Conservation (phyloP, 2,888 invertebrate genomes). For the Lacanobia oleracea region DNA sequence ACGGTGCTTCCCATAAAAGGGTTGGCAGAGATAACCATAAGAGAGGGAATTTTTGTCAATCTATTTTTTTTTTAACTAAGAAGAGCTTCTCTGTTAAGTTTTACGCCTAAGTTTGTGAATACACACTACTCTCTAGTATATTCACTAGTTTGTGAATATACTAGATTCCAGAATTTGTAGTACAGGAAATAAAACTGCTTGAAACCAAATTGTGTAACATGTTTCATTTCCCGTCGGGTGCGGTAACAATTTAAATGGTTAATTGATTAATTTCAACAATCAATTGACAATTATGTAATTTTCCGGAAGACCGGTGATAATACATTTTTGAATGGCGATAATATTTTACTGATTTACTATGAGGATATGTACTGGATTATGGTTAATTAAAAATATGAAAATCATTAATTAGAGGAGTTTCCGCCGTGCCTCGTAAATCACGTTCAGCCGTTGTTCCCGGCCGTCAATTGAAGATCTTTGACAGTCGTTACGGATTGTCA, state of each 20-base stretch:
- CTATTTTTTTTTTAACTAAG: not conserved
- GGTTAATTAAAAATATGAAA: not conserved
- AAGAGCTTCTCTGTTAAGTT: not conserved
- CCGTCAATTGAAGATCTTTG: no score
- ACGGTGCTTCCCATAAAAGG: slow-evolving; percentile 46
- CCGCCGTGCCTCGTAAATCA: no score
- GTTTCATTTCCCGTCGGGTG: slow-evolving; percentile 12
- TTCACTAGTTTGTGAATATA: not conserved
- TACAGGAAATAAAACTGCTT: not conserved
- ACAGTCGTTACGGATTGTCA: no score
- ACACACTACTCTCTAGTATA: not conserved
- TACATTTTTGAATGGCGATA: slow-evolving; percentile 22
- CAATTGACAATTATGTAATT: slow-evolving; percentile 22
- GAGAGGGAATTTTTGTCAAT: not conserved
- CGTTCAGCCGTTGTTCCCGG: no score
- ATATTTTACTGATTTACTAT: slow-evolving; percentile 17
- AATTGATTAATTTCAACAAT: slow-evolving; percentile 34
- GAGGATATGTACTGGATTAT: slow-evolving; percentile 17
- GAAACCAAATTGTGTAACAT: not conserved
- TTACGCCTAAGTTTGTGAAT: no score
- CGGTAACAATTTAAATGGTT: slow-evolving; percentile 8
- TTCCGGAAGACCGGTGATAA: slow-evolving; percentile 36
- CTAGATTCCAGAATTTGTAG: not conserved
- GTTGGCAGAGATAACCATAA: not conserved
- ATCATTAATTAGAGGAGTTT: no score